Conservation (phyloP, 2,797 vertebrate genomes). For the Sphenopsis melanotis region DNA sequence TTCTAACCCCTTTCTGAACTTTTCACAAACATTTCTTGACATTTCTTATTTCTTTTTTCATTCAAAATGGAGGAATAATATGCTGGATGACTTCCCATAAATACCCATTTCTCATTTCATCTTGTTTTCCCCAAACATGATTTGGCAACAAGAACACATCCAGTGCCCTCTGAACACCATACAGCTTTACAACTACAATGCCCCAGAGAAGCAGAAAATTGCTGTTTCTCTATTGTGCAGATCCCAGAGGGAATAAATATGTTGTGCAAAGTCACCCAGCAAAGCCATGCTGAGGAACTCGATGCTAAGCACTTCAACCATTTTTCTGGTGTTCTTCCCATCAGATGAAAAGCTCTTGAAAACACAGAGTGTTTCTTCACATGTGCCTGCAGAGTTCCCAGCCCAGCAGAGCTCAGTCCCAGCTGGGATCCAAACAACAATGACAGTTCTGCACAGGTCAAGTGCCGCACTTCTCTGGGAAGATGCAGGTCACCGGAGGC, state of each 20-base stretch:
- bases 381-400: neutral
- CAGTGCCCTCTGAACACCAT: neutral
- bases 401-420: neutral
- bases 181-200: neutral
- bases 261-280: constrained; percentile 32
- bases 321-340: constrained; percentile 18
- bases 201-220: neutral
- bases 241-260: constrained; percentile 16
- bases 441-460: constrained; percentile 25
- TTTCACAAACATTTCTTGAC: neutral
- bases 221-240: constrained; percentile 13
- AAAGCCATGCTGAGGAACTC: neutral
- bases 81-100: neutral
- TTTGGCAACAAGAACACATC: constrained; percentile 15
- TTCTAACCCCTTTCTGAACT: neutral
- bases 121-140: constrained; percentile 3
- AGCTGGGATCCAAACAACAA: neutral
- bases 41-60: neutral
- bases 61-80: neutral
- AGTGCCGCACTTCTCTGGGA: neutral
- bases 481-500: neutral
- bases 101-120: neutral
- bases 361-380: neutral
- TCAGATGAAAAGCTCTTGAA: constrained; percentile 28
- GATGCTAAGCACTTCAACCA: neutral